Evolutionary conservation across 1,140 invertebrate species (phyloP).

Genomic region (Cyphomyrmex costatus): DNA sequence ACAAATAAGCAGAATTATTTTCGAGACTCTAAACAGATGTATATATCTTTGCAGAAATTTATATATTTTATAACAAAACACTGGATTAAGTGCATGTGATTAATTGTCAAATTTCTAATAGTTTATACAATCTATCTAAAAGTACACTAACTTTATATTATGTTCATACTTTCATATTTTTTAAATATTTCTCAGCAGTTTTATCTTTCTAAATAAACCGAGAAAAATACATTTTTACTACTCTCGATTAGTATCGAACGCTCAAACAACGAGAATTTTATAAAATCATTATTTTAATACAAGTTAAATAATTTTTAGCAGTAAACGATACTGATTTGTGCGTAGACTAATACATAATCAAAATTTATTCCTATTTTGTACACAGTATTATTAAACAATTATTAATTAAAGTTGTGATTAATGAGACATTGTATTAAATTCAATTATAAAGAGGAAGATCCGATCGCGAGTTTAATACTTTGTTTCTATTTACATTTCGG

Average conservation of each 20-base stretch:
- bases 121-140: background rate
- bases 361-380: slow-evolving; percentile 3
- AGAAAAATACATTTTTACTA: background rate
- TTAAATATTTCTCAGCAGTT: background rate
- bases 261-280: background rate
- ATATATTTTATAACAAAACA: background rate
- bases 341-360: slow-evolving; percentile 42
- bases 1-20: background rate
- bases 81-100: background rate
- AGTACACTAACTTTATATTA: background rate
- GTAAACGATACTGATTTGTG: slow-evolving; percentile 9
- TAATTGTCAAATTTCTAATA: background rate
- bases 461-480: background rate
- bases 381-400: background rate
- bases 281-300: background rate
- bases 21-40: background rate
- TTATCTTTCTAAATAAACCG: background rate
- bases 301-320: slow-evolving; percentile 2
- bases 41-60: background rate
- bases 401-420: slow-evolving; percentile 41
- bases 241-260: background rate
- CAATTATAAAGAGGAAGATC: slow-evolving; percentile 35
- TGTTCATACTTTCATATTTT: background rate
- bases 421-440: slow-evolving; percentile 32
- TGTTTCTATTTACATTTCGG: slow-evolving; percentile 2